Evolutionary conservation across 2,888 invertebrate genomes (phyloP).

Genomic region (Drosophila anomelani): DNA sequence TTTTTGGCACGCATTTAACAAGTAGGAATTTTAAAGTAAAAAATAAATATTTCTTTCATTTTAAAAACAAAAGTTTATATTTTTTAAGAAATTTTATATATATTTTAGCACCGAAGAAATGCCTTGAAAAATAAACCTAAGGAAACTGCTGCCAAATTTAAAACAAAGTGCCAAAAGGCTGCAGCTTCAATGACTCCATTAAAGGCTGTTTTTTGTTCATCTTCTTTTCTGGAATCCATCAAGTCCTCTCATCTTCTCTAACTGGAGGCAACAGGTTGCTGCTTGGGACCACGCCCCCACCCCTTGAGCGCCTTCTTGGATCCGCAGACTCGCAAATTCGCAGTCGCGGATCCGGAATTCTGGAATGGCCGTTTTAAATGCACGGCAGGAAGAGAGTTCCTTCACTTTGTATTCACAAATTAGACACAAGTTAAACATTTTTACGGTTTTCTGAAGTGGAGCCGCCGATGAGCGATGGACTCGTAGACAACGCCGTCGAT

Average conservation of each 20-base stretch:
- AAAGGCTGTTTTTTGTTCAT: slow-evolving; percentile 49
- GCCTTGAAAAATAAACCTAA: background rate
- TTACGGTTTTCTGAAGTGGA: slow-evolving; percentile 45
- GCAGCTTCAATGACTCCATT: slow-evolving; percentile 77
- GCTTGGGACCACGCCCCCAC: slow-evolving; percentile 34
- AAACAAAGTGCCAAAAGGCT: slow-evolving; percentile 22
- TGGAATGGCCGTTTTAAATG: slow-evolving; percentile 25
- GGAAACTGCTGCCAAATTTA: background rate
- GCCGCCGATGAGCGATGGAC: slow-evolving; percentile 42
- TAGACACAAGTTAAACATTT: slow-evolving; percentile 58
- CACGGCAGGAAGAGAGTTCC: slow-evolving; percentile 42
- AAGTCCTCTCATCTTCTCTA: slow-evolving; percentile 30
- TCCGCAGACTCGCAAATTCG: slow-evolving; percentile 8
- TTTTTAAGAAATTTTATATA: background rate
- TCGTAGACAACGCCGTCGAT: slow-evolving; percentile 35
- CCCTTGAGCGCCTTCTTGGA: slow-evolving; percentile 2
- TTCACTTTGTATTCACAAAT: slow-evolving; percentile 60
- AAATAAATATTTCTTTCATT: background rate
- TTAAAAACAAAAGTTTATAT: background rate
- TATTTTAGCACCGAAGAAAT: background rate
- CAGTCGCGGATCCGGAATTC: slow-evolving; percentile 10
- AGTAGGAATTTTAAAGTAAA: too few species aligned
- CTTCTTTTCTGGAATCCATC: slow-evolving; percentile 37
- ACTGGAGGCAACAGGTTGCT: slow-evolving; percentile 64
- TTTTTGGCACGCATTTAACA: background rate